These are phyloP conservation scores for Myiothlypis coronata DNA, from an alignment of 2,797 vertebrate species.

Conservation along the genomic window DNA sequence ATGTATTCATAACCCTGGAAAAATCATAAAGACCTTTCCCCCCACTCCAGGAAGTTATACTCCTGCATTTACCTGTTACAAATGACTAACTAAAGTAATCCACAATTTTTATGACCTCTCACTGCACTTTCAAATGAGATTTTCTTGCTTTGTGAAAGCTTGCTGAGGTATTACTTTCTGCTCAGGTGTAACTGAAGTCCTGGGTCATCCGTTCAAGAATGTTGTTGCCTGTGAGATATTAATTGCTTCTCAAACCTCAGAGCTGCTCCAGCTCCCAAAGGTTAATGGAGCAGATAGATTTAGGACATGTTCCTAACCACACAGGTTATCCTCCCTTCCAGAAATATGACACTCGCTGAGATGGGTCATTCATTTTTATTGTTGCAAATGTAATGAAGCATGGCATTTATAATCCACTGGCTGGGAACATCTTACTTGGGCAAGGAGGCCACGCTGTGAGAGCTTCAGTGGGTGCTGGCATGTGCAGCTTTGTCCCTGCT, in stretches of 20 bases:
- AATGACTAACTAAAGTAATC: constrained; percentile 68
- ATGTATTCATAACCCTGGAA: constrained; percentile 55
- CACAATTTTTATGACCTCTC: constrained; percentile 63
- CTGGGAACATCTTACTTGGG: constrained; percentile 38
- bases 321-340: constrained; percentile 70
- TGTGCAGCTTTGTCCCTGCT: constrained; percentile 10
- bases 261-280: constrained; percentile 69
- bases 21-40: constrained; percentile 46
- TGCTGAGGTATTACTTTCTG: constrained; percentile 66
- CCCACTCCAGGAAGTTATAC: constrained; percentile 51
- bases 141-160: neutral
- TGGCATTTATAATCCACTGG: constrained; percentile 70
- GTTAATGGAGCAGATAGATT: constrained; percentile 83
- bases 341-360: constrained; percentile 79
- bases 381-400: constrained; percentile 77
- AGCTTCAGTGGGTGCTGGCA: constrained; percentile 38
- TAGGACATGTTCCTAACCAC: constrained; percentile 63
- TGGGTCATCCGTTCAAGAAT: constrained; percentile 38
- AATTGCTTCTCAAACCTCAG: constrained; percentile 68
- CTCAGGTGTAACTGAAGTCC: constrained; percentile 71
- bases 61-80: constrained; percentile 63
- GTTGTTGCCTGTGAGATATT: constrained; percentile 64
- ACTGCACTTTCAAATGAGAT: constrained; percentile 52
- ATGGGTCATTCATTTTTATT: constrained; percentile 79
- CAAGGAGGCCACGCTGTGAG: constrained; percentile 23